A percentile compares a stretch with the other conserved stretches of the same genome.
phyloP scores from a whole-genome alignment of 1,140 invertebrate genomes.

The Bathynomus jamesi region DNA sequence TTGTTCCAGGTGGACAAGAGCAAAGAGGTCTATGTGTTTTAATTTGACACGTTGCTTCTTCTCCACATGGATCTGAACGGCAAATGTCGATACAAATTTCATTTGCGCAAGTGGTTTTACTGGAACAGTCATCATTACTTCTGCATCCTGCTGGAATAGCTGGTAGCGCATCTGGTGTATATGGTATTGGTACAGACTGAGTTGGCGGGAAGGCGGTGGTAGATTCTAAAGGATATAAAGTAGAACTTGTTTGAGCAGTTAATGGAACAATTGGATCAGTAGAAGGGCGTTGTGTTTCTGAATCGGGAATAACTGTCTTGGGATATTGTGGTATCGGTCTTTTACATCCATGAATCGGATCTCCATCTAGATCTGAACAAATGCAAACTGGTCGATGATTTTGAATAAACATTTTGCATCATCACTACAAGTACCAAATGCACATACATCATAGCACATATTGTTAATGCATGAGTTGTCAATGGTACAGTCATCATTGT shows the following conservation, averaged over 20 bases:
- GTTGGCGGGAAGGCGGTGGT: neutral
- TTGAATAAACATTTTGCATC: conserved; percentile 64
- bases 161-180: conserved; percentile 47
- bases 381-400: conserved; percentile 74
- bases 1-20: conserved; percentile 66
- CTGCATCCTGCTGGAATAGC: conserved; percentile 66
- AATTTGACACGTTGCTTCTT: conserved; percentile 39
- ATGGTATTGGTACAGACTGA: conserved; percentile 9
- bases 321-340: conserved; percentile 23
- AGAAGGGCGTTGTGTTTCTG: conserved; percentile 45
- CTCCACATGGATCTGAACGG: conserved; percentile 68
- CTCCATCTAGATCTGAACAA: conserved; percentile 51
- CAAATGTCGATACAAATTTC: conserved; percentile 63
- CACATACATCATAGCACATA: conserved; percentile 66
- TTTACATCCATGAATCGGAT: conserved; percentile 30
- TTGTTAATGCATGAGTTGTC: conserved; percentile 58
- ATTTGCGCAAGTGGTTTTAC: conserved; percentile 68
- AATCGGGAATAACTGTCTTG: conserved; percentile 37
- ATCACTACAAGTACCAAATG: conserved; percentile 54
- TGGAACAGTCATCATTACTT: conserved; percentile 67
- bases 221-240: conserved; percentile 14
- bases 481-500: conserved; percentile 55
- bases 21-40: conserved; percentile 55
- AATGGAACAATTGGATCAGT: conserved; percentile 19
- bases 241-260: conserved; percentile 11